These are phyloP conservation scores for Drosophila greeni DNA, from an alignment of 2,888 invertebrate genomes.

Conservation along the genomic window DNA sequence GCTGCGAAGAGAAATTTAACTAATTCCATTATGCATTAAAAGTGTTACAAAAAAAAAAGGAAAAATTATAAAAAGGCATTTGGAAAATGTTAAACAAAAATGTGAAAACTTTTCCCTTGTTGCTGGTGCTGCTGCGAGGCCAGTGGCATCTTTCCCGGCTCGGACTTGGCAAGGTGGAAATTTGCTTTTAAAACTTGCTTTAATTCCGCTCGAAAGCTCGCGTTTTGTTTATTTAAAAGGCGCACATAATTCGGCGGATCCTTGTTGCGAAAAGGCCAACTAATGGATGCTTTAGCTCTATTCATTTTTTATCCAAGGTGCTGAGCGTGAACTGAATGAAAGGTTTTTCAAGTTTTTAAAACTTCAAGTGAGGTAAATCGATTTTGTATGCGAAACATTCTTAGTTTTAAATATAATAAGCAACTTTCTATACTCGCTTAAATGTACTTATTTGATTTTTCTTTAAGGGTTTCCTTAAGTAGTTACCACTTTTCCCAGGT, in stretches of 20 bases:
- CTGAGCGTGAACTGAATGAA: background rate
- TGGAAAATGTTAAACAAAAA: constrained; percentile 67
- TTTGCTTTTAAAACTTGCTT: constrained; percentile 41
- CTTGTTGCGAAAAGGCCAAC: constrained; percentile 19
- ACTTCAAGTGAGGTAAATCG: background rate
- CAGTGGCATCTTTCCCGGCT: constrained; percentile 19
- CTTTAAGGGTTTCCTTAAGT: background rate
- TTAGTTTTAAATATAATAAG: background rate
- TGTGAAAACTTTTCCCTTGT: constrained; percentile 69
- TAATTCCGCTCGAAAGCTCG: constrained; percentile 45
- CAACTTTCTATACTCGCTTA: background rate
- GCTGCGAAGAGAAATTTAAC: constrained; percentile 66
- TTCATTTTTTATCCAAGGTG: constrained; percentile 1
- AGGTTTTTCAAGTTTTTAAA: background rate
- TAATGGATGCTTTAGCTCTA: constrained; percentile 25
- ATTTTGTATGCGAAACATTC: background rate
- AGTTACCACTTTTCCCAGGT: background rate
- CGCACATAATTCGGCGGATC: constrained; percentile 41
- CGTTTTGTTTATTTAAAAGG: constrained; percentile 53
- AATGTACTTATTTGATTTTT: too few species aligned
- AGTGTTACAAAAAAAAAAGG: constrained; percentile 29
- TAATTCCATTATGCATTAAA: constrained; percentile 71
- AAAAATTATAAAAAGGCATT: constrained; percentile 37
- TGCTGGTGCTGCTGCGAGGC: constrained; percentile 31
- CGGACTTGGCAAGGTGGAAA: constrained; percentile 21